Percentiles rank a stretch among this genome's conserved stretches.
Evolutionary conservation across 2,113 vertebrate species (phyloP).

Genomic region (Triplophysa siluroides): DNA sequence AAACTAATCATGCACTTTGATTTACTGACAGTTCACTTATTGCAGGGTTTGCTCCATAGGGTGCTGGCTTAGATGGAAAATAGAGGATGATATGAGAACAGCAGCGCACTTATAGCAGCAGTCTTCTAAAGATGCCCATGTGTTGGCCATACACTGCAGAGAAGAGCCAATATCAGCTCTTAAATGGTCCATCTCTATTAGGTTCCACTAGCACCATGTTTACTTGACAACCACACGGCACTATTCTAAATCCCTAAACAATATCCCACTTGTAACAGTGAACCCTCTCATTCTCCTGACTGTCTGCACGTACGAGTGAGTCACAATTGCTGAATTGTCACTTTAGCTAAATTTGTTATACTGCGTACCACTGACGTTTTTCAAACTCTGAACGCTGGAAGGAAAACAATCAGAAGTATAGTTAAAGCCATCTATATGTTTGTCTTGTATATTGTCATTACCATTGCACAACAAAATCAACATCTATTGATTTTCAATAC

Average conservation of each 20-base stretch:
- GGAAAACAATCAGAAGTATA: slow-evolving; percentile 21
- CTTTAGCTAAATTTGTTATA: slow-evolving; percentile 66
- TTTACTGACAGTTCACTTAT: not conserved
- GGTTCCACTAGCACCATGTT: slow-evolving; percentile 67
- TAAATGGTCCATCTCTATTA: slow-evolving; percentile 74
- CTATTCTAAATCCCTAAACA: slow-evolving; percentile 66
- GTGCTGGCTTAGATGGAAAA: not conserved
- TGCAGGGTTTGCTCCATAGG: not conserved
- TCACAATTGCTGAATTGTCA: slow-evolving; percentile 70
- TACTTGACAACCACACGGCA: slow-evolving; percentile 67
- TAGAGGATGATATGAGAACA: slow-evolving; percentile 2
- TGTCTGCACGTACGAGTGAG: slow-evolving; percentile 73
- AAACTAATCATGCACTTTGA: not conserved
- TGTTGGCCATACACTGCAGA: slow-evolving; percentile 61
- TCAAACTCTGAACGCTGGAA: slow-evolving; percentile 47
- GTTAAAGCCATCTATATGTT: slow-evolving; percentile 55
- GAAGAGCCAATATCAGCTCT: slow-evolving; percentile 69
- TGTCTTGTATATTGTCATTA: not conserved
- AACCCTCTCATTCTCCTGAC: slow-evolving; percentile 53
- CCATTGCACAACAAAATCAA: not conserved
- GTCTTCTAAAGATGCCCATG: slow-evolving; percentile 69
- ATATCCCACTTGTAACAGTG: slow-evolving; percentile 67
- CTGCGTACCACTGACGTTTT: slow-evolving; percentile 62
- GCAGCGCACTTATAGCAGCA: slow-evolving; percentile 58
- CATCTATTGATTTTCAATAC: not conserved